These are phyloP conservation scores for Lithophane ornitopus DNA, from an alignment of 2,888 invertebrate species.

Conservation along the genomic window DNA sequence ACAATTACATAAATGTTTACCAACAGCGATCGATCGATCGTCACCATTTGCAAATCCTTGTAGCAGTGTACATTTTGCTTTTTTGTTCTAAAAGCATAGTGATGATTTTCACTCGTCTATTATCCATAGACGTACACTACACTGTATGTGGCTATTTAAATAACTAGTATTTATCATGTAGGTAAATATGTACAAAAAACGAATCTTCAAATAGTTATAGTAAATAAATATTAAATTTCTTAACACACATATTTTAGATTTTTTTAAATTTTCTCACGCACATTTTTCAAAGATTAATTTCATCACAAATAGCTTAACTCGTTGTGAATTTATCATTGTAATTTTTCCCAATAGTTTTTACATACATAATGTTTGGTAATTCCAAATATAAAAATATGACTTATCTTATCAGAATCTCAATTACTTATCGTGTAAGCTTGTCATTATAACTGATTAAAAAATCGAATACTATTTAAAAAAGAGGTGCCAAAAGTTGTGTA, in stretches of 20 bases:
- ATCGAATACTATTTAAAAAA: conserved; percentile 45
- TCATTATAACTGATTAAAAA: conserved; percentile 40
- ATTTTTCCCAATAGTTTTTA: conserved; percentile 36
- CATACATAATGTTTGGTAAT: conserved; percentile 37
- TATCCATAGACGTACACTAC: background rate
- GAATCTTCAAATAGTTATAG: background rate
- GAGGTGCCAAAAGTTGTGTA: conserved; percentile 58
- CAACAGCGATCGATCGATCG: too few relatives aligned
- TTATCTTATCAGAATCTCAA: conserved; percentile 58
- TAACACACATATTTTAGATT: conserved; percentile 6
- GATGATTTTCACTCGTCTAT: background rate
- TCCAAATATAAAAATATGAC: conserved; percentile 32
- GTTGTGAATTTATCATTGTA: conserved; percentile 54
- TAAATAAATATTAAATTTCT: conserved; percentile 23
- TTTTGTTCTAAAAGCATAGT: too few relatives aligned
- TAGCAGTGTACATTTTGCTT: too few relatives aligned
- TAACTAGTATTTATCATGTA: background rate
- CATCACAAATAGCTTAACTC: conserved; percentile 42
- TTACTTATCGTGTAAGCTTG: conserved; percentile 52
- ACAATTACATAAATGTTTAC: too few relatives aligned
- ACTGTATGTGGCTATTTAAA: background rate
- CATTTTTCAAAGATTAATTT: conserved; percentile 46
- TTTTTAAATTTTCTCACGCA: conserved; percentile 42
- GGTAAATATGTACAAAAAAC: conserved; percentile 5
- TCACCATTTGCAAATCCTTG: too few relatives aligned